A percentile compares a stretch with the other conserved stretches of the same genome.
phyloP scores from a whole-genome alignment of 2,797 vertebrate species.

The Cygnus olor region DNA sequence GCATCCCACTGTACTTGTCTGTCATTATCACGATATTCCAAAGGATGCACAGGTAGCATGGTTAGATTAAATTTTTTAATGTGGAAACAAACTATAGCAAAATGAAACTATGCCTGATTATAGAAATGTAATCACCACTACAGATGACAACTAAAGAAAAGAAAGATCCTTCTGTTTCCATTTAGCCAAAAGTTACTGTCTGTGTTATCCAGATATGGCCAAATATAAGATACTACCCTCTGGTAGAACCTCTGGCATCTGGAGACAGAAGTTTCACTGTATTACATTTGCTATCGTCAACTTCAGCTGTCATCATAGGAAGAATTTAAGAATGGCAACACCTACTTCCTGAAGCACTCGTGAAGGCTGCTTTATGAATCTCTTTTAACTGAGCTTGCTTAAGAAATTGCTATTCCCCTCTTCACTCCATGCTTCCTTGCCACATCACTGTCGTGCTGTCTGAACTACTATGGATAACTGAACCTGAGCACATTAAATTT shows the following conservation, averaged over 20 bases:
- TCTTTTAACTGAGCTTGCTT: neutral
- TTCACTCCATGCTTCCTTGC: neutral
- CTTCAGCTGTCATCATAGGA: neutral
- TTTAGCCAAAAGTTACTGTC: neutral
- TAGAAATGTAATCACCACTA: neutral
- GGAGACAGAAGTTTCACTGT: neutral
- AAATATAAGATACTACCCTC: neutral
- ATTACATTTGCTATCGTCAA: neutral
- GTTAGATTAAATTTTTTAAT: neutral
- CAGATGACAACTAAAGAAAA: neutral
- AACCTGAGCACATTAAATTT: neutral
- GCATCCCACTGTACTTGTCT: neutral
- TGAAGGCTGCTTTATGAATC: neutral
- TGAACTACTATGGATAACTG: neutral
- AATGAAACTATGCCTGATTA: neutral
- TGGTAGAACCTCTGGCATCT: accelerated
- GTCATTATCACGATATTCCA: neutral
- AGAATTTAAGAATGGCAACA: neutral
- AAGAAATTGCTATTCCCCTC: neutral
- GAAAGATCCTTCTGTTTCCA: neutral
- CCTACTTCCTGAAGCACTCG: neutral
- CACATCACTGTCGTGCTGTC: neutral
- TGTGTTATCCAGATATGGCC: neutral
- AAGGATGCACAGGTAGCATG: neutral
- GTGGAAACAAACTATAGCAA: neutral